phyloP scores from a whole-genome alignment of 1,140 invertebrate genomes.

The Halyomorpha halys region DNA sequence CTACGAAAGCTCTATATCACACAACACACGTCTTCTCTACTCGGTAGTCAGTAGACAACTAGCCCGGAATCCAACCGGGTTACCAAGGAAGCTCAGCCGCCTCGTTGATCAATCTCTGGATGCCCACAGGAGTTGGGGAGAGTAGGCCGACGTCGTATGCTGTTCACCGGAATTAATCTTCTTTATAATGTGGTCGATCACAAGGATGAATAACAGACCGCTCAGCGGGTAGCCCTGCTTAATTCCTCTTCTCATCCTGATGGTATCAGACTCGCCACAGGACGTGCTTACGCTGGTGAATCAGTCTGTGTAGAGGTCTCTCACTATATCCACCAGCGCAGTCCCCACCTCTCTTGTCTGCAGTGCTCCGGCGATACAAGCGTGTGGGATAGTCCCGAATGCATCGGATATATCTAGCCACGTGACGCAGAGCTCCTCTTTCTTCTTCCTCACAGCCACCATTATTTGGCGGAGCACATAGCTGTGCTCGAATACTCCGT shows the following conservation, averaged over 20 bases:
- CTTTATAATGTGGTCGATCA: slow-evolving; percentile 33
- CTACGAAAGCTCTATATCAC: no score
- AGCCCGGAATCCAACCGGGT: no score
- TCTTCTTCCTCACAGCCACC: slow-evolving; percentile 19
- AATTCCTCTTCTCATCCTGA: slow-evolving; percentile 33
- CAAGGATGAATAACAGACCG: slow-evolving; percentile 37
- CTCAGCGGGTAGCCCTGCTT: slow-evolving; percentile 37
- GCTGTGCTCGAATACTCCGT: slow-evolving; percentile 21
- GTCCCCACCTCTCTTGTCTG: slow-evolving; percentile 14
- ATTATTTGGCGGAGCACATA: not conserved
- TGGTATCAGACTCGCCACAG: slow-evolving; percentile 29
- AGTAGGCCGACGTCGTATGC: slow-evolving; percentile 1
- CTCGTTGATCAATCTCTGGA: not conserved
- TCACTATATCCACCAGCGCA: slow-evolving; percentile 20
- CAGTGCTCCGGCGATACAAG: slow-evolving; percentile 27
- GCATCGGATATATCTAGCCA: slow-evolving; percentile 33
- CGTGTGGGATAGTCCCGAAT: slow-evolving; percentile 33
- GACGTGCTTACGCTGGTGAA: not conserved
- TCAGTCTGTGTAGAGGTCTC: slow-evolving; percentile 22
- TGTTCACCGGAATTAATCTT: slow-evolving; percentile 13
- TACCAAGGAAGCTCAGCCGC: no score
- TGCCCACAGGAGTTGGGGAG: not conserved
- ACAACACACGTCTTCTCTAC: no score
- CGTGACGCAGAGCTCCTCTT: slow-evolving; percentile 33
- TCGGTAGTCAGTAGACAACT: no score